These are phyloP conservation scores for Cactoblastis cactorum DNA, from an alignment of 2,888 invertebrate genomes.

Conservation along the genomic window DNA sequence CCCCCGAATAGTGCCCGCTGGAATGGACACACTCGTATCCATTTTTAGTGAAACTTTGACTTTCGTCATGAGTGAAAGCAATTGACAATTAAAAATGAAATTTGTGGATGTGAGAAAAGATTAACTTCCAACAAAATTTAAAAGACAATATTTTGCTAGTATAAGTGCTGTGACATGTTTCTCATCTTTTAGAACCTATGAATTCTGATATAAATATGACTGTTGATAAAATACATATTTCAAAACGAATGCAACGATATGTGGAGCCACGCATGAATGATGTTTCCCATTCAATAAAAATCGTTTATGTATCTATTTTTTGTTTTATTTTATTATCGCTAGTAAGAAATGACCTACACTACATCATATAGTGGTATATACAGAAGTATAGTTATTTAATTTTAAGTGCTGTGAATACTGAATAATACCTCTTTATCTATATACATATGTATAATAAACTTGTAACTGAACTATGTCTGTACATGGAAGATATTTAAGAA, in stretches of 20 bases:
- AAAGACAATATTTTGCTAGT: neutral
- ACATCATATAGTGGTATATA: too few species aligned
- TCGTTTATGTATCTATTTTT: neutral
- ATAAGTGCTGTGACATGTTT: neutral
- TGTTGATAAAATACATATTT: neutral
- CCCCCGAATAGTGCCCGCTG: conserved; percentile 38
- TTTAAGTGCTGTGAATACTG: too few species aligned
- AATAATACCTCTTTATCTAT: too few species aligned
- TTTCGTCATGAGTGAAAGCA: neutral
- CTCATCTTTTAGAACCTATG: neutral
- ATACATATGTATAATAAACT: too few species aligned
- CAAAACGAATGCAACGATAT: neutral
- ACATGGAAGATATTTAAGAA: too few species aligned
- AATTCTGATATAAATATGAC: neutral
- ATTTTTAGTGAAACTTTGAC: conserved; percentile 31
- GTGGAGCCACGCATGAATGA: neutral
- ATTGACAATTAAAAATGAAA: neutral
- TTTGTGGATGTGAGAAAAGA: neutral
- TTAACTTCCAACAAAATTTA: neutral
- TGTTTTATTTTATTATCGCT: neutral
- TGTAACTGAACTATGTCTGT: too few species aligned
- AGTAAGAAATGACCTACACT: too few species aligned
- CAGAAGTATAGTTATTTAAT: too few species aligned
- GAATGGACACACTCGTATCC: conserved; percentile 45
- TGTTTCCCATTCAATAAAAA: neutral